Evolutionary conservation across 2,113 vertebrate species (phyloP), one percentile per base, ranked within the genome.

Genomic region (Phalacrocorax pelagicus): DNA sequence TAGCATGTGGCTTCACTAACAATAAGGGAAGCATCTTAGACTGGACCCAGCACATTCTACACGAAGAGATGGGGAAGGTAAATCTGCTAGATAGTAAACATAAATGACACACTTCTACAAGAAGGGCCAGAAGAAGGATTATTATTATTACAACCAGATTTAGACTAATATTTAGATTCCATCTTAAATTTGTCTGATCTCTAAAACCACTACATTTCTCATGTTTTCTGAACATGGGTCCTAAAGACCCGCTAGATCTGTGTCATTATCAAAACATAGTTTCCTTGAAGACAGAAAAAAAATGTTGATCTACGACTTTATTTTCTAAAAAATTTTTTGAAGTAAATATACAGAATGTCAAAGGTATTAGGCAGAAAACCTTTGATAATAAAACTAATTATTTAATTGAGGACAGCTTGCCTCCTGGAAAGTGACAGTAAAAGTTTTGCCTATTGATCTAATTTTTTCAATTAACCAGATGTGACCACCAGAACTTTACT

Each of bases 101-200:
- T 23, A 36, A 24, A n/a, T 20, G 21, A 74, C 1, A 2, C 10
- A 3, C 19, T 23, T 15, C 30, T 58, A 49, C 61, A 58, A 40
- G n/a, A 58, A 40, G 11, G 17, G 5, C 7, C 1, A 0, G n/a
- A 75, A 66, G 42, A 18, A 58, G 5, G n/a, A n/a, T n/a, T n/a
- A n/a, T n/a, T n/a, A 44, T 34, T 49, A 77, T 18, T 84, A 54
- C 34, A 58, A 70, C 0, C 2, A 47, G 16, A 20, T 95, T 86
- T 26, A 65, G 23, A 51, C 17, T 20, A 62, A 46, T 0, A 32
- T 36, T 66, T 44, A 69, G 27, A 11, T 36, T 63, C 38, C 13
- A 44, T 47, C 29, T 73, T 65, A n/a, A 81, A 51, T 74, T 51
- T 71, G 1, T 38, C 55, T 12, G 1, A 11, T 52, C 5, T 92